Base-by-base conservation (phyloP, 1,140 invertebrate genomes). In the Mactra quadrangularis region DNA sequence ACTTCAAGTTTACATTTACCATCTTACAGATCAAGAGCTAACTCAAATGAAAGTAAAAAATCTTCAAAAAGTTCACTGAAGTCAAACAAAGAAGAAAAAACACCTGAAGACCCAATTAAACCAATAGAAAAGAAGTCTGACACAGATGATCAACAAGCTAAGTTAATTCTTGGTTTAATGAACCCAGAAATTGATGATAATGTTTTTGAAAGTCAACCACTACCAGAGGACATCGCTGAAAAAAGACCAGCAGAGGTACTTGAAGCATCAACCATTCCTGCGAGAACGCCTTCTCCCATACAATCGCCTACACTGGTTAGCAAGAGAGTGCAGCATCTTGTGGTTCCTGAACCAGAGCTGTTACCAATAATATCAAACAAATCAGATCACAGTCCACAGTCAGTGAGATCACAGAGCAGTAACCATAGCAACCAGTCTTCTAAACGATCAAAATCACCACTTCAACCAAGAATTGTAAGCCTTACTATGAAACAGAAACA, bases 91-190 rank as follows among this genome's bases (percentile, higher is more conserved):
- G 50, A 25, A 71, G 38, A 41, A 41, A n/a, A n/a, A n/a, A 41
- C 38, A 41, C 6, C 6, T 6, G 38, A 41, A 41, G 35, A 71
- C 31, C 31, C 47, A 38, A 38, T 19, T 55, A 53, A 35, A 72
- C 13, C 4, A 4, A 27, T 11, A 29, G 35, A 31, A 13, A 66
- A 57, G 17, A 2, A 25, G 4, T 1, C 3, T 22, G 35, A 22
- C 29, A 22, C 38, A 78, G 64, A 62, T 11, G 50, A 47, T 38
- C 22, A 6, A 41, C 38, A 81, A 25, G 77, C 53, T 25, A 57
- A 81, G 33, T 35, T 81, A 27, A 81, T 81, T 31, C 52, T 81
- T 9, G 68, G 77, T 47, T 53, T 81, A 9, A 7, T 81, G 27
- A 68, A 68, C 59, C 77, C 77, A 29, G 7, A 19, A 0, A 33